Conservation (phyloP, 2,797 vertebrate species). For the Acomys russatus region DNA sequence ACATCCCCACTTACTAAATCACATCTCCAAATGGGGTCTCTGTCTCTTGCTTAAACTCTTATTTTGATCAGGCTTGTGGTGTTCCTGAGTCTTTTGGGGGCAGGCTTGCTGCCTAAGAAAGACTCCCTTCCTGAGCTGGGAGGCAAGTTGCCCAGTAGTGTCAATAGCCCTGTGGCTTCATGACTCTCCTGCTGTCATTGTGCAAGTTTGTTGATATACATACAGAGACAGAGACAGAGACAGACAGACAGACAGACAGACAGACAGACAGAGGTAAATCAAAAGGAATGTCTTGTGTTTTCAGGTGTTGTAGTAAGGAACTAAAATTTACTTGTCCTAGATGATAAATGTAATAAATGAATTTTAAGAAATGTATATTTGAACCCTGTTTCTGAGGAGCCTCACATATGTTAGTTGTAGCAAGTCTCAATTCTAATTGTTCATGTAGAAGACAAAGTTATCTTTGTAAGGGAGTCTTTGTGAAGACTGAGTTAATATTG, state of each 20-base stretch:
- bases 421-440: background rate
- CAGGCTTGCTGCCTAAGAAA: background rate
- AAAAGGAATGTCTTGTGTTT: background rate
- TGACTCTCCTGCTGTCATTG: background rate
- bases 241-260: background rate
- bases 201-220: background rate
- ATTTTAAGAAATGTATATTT: constrained; percentile 51
- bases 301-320: constrained; percentile 31
- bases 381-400: background rate
- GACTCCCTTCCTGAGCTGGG: background rate
- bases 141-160: background rate
- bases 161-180: background rate
- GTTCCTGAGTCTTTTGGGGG: background rate
- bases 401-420: background rate
- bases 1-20: background rate
- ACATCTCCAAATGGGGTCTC: background rate
- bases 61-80: background rate
- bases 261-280: background rate
- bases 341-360: constrained; percentile 19
- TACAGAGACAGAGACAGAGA: no score
- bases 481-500: background rate
- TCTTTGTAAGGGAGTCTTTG: background rate
- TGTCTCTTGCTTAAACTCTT: background rate
- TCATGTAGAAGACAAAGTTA: background rate
- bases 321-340: background rate